phyloP scores from a whole-genome alignment of 2,797 vertebrate species.

The Chloroceryle inda region DNA sequence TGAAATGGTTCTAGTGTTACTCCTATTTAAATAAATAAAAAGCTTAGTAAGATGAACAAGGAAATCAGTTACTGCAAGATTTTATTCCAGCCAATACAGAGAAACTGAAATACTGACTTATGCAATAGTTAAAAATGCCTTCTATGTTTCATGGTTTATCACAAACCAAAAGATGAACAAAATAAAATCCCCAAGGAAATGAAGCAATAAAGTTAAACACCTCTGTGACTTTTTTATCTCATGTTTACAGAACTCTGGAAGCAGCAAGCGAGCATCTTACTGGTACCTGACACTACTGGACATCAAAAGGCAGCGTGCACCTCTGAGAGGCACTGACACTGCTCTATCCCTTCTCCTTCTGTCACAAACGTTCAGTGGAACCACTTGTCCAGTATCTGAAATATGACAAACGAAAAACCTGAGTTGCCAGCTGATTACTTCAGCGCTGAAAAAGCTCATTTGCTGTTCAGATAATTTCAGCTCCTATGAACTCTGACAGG shows the following conservation, averaged over 20 bases:
- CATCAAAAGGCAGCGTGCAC: background rate
- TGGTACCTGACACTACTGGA: background rate
- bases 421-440: background rate
- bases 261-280: background rate
- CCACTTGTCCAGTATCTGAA: background rate
- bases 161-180: background rate
- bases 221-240: background rate
- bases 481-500: background rate
- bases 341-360: background rate
- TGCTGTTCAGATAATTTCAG: constrained; percentile 36
- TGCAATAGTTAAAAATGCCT: background rate
- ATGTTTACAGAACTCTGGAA: background rate
- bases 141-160: background rate
- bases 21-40: background rate
- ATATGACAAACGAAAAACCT: background rate
- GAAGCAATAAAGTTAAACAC: background rate
- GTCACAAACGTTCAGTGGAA: background rate
- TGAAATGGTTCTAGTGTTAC: background rate
- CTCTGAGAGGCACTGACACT: background rate
- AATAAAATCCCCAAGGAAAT: background rate
- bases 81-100: background rate
- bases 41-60: background rate
- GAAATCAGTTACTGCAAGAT: background rate
- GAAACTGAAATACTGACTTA: background rate
- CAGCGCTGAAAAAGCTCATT: background rate